Base-by-base conservation (phyloP, 1,140 invertebrate genomes). In the Bombus fervidus region DNA sequence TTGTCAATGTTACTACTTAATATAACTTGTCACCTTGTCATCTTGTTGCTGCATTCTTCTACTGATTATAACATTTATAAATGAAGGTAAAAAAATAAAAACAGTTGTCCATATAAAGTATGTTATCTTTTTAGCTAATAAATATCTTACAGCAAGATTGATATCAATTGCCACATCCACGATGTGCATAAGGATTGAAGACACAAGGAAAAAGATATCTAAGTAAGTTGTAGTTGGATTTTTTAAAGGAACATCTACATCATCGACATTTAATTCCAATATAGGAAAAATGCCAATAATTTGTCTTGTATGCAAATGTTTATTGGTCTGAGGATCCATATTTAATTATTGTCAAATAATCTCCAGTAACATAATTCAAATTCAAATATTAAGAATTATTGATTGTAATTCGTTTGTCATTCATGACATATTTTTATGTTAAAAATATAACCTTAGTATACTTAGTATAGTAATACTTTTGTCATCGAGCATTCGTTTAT, bases 71-170 rank as follows among this genome's bases (percentile, higher is more conserved):
- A 94, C 95, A 87, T 95, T 96, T 66, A 96, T 94, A 68, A 96
- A 91, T 13, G 95, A 95, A n/a, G 96, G 96, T 91, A 96, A 79
- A 78, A 96, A 87, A n/a, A 96, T 95, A 79, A 96, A 95, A 75
- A 93, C 75, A 41, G 95, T 84, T 37, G 96, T 96, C 87, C 95
- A 94, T 53, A 89, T 80, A 84, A 96, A 96, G 87, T 95, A 95
- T 43, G 31, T 86, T 69, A 91, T 87, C 88, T 95, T 91, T 1
- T 92, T 90, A 37, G 89, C 81, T 25, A 92, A 73, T 71, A 94
- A 93, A 87, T 96, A 96, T 81, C 93, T 90, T 71, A 93, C 91
- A 2, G 95, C 95, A 12, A 96, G 88, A 90, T 96, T 96, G 9
- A 96, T 94, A 93, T 96, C 96, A 81, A 96, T 91, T 53, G 88